These are phyloP conservation scores for Galbula dea DNA, from an alignment of 2,113 vertebrate genomes.

Conservation along the genomic window DNA sequence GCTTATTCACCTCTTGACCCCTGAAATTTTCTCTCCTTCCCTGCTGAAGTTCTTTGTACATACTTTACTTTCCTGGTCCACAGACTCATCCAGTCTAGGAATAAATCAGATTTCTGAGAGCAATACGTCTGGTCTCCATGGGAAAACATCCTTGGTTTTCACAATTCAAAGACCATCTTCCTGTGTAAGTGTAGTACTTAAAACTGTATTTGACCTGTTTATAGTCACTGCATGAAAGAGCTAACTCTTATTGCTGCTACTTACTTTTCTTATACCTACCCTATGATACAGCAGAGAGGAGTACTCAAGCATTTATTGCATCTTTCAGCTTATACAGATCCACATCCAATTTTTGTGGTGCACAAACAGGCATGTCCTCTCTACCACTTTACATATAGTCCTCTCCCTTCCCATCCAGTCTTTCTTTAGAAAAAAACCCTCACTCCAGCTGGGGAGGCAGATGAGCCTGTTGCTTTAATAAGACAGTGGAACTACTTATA, in stretches of 20 bases:
- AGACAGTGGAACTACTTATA: background rate
- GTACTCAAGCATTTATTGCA: background rate
- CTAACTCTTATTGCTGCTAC: background rate
- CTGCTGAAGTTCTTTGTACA: background rate
- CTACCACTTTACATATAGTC: background rate
- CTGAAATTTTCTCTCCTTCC: background rate
- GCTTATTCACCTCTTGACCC: background rate
- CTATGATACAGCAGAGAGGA: background rate
- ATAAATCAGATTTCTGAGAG: background rate
- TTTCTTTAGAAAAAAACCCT: background rate
- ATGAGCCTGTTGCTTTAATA: background rate
- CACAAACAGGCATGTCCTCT: background rate
- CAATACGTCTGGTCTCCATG: background rate
- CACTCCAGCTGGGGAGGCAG: background rate
- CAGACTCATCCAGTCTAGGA: background rate
- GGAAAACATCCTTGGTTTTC: background rate
- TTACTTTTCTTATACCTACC: background rate
- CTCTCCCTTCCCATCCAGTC: background rate
- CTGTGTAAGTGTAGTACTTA: background rate
- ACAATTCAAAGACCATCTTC: background rate
- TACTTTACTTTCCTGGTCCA: background rate
- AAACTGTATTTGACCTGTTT: background rate
- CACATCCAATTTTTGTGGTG: background rate
- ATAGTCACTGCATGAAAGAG: background rate
- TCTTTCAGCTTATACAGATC: background rate